Evolutionary conservation across 2,888 invertebrate species (phyloP).

Genomic region (Chesias legatella): DNA sequence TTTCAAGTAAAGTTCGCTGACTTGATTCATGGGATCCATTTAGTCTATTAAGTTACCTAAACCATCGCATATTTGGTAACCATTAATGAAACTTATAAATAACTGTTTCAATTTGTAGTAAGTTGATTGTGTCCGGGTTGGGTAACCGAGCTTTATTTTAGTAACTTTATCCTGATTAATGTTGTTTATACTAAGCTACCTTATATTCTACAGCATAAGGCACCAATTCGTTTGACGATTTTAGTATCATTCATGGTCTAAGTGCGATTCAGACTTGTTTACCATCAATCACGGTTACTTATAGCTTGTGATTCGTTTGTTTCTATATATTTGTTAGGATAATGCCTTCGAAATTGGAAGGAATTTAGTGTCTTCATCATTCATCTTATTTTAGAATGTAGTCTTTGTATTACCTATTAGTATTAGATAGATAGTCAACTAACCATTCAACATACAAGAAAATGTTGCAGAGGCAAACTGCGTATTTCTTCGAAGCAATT

Average conservation of each 20-base stretch:
- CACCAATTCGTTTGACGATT: slow-evolving; percentile 8
- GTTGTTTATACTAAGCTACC: slow-evolving; percentile 6
- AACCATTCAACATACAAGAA: too few species aligned
- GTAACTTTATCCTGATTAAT: slow-evolving; percentile 19
- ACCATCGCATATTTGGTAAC: slow-evolving; percentile 1
- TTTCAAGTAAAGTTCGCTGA: too few species aligned
- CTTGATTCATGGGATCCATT: not conserved
- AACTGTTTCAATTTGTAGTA: slow-evolving; percentile 11
- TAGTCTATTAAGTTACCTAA: not conserved
- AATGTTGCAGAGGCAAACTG: too few species aligned
- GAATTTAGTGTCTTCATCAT: too few species aligned
- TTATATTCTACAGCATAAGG: slow-evolving; percentile 7
- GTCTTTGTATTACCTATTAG: too few species aligned
- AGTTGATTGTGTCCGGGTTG: slow-evolving; percentile 16
- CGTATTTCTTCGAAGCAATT: too few species aligned
- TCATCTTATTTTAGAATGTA: not conserved
- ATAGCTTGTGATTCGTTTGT: slow-evolving; percentile 16
- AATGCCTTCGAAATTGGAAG: not conserved
- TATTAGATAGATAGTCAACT: too few species aligned
- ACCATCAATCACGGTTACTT: slow-evolving; percentile 26
- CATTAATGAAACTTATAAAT: slow-evolving; percentile 5
- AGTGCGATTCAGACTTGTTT: slow-evolving; percentile 15
- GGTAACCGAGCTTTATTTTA: slow-evolving; percentile 9
- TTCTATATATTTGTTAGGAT: slow-evolving; percentile 2
- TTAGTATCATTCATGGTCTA: slow-evolving; percentile 12